phyloP scores from a whole-genome alignment of 2,113 vertebrate genomes.

The Rissa tridactyla region DNA sequence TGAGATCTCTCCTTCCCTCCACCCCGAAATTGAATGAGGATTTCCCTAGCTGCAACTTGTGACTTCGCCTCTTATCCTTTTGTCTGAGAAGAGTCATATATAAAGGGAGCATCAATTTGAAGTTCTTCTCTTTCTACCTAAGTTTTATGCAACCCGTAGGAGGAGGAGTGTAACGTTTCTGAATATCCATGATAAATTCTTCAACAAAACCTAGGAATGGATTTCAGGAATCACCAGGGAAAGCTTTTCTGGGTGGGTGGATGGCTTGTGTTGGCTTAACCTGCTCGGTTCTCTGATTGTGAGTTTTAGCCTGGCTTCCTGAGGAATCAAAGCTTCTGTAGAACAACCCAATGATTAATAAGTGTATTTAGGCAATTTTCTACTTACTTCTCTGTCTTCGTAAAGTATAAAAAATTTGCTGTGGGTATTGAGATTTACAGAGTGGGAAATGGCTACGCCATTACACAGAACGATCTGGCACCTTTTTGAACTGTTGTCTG shows the following conservation, averaged over 20 bases:
- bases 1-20: not conserved
- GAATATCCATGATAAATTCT: not conserved
- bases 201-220: not conserved
- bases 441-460: not conserved
- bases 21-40: not conserved
- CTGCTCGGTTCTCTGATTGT: not conserved
- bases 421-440: not conserved
- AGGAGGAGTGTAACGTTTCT: not conserved
- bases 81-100: rapidly evolving
- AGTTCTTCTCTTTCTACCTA: not conserved
- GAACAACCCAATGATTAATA: not conserved
- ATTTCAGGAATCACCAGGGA: not conserved
- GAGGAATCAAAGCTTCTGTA: not conserved
- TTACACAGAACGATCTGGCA: not conserved
- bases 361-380: too few species aligned
- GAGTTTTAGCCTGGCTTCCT: not conserved
- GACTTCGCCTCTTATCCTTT: not conserved
- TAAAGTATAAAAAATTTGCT: not conserved
- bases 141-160: not conserved
- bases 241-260: not conserved
- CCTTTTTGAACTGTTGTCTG: not conserved
- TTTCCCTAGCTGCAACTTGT: not conserved
- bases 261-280: not conserved
- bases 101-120: not conserved
- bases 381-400: not conserved